Evolutionary conservation across 2,113 vertebrate species (phyloP), one percentile per base, ranked within the genome.

Genomic region (Benitochromis conjunctus): DNA sequence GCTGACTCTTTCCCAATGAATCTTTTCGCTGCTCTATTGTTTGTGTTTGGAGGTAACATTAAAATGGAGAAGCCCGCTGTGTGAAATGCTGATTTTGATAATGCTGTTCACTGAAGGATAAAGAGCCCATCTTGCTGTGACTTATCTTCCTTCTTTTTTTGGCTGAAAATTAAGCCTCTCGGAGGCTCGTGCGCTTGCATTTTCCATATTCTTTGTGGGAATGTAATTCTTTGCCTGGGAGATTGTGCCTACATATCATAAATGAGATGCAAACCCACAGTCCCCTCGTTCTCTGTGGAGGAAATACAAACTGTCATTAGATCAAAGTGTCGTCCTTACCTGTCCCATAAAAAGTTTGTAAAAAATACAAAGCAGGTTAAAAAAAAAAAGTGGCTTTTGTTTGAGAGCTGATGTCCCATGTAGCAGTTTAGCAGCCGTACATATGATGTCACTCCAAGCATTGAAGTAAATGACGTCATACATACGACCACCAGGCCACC

Each of bases 391-490:
- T 78, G 56, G 13, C 51, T 66, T 55, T 24, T 71, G 64, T 64
- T 48, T 74, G 71, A 92, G 93, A 79, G 93, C 60, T 87, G 97
- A 97, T 92, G 98, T 97, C 94, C 90, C 92, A 94, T 97, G 97
- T 96, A 97, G 97, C 97, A 97, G 98, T 97, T 98, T 98, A 98
- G 97, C 97, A 96, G 97, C 96, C 97, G 97, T 98, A 98, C 96
- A 98, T 98, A 97, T 98, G 98, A 98, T 98, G 98, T 98, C 98
- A 99, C 97, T 98, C 96, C 97, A 97, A 97, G 95, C 95, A 96
- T 92, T 96, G 96, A 97, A 98, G 97, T 97, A 98, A 98, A 98
- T 98, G 98, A 97, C 97, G 95, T 97, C 98, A 98, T 98, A 97
- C 96, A 98, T 98, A 98, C 96, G 97, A 97, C 98, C 96, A 97